Percentiles rank a stretch among this genome's conserved stretches.
phyloP scores from a whole-genome alignment of 2,113 vertebrate species.

The Eptesicus fuscus region DNA sequence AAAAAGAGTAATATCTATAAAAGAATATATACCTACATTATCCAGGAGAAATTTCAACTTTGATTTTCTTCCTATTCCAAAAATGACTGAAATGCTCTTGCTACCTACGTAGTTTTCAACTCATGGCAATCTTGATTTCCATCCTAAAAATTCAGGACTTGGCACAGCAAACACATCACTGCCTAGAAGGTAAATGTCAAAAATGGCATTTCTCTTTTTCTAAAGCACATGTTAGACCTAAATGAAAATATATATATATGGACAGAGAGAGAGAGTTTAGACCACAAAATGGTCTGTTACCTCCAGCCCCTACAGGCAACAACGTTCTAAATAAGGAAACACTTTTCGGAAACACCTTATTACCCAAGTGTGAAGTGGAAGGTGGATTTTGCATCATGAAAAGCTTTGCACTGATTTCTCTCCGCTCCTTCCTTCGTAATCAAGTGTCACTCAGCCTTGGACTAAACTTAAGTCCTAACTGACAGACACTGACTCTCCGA shows the following conservation, averaged over 20 bases:
- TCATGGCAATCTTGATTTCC: neutral
- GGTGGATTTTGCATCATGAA: neutral
- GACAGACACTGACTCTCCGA: neutral
- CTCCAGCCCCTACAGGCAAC: neutral
- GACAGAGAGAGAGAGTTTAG: neutral
- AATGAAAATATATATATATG: neutral
- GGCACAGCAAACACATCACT: conserved; percentile 38
- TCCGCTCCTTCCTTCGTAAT: neutral
- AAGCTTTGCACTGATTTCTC: neutral
- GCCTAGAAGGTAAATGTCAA: conserved; percentile 2
- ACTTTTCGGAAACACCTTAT: neutral
- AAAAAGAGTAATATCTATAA: neutral
- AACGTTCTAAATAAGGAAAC: neutral
- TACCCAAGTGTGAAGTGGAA: neutral
- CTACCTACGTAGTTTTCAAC: neutral
- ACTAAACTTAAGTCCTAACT: neutral
- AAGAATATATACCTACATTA: neutral
- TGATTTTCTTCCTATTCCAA: conserved; percentile 33
- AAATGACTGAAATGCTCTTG: neutral
- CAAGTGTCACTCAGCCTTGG: neutral
- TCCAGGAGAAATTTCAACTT: conserved; percentile 16
- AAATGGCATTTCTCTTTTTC: neutral
- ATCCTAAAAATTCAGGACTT: conserved; percentile 41
- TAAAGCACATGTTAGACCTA: neutral
- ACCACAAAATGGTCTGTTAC: neutral